Evolutionary conservation across 2,888 invertebrate species (phyloP).

Genomic region (Bombyx huttoni): DNA sequence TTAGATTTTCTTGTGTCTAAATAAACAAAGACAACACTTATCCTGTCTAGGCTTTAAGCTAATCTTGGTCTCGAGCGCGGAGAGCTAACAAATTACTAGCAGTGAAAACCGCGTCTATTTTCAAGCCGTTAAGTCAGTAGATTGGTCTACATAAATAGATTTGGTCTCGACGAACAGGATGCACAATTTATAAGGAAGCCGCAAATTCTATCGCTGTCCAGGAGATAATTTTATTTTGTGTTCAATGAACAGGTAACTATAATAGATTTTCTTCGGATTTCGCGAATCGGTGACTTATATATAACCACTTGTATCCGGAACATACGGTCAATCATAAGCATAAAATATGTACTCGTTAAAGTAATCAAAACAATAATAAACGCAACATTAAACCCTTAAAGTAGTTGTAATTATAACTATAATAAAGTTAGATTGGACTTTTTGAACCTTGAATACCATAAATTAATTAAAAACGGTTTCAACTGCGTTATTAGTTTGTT

Average conservation of each 20-base stretch:
- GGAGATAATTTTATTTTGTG: not conserved
- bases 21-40: not conserved
- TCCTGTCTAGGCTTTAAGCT: not conserved
- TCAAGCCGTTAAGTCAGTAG: not conserved
- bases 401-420: no score
- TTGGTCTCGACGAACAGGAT: not conserved
- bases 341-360: no score
- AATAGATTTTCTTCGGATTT: no score
- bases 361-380: no score
- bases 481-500: no score
- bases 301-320: no score
- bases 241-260: not conserved
- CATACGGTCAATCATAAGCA: no score
- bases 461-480: no score
- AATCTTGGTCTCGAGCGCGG: not conserved
- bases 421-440: no score
- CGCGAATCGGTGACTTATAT: no score
- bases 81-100: not conserved
- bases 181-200: not conserved
- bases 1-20: not conserved
- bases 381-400: no score
- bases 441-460: no score
- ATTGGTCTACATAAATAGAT: not conserved
- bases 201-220: constrained; percentile 4
- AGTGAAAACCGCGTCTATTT: not conserved